A percentile compares a stretch with the other conserved stretches of the same genome.
phyloP scores from a whole-genome alignment of 2,113 vertebrate genomes.

The Dicaeum eximium region DNA sequence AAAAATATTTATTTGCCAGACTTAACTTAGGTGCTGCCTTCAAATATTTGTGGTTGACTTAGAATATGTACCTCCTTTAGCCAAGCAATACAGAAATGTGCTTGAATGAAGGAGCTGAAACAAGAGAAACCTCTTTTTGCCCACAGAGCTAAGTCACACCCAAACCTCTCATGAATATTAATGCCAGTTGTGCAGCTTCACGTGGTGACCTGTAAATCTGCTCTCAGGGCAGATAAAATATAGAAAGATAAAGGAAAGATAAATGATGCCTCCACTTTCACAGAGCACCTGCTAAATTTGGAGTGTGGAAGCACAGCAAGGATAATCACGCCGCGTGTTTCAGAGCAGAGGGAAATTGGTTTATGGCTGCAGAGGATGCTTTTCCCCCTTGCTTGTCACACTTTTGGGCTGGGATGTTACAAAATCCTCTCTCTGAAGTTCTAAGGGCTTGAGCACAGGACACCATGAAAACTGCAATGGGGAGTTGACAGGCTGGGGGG shows the following conservation, averaged over 20 bases:
- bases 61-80: not conserved
- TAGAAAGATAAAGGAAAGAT: too few relatives aligned
- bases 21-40: constrained; percentile 44
- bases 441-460: not conserved
- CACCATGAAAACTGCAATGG: not conserved
- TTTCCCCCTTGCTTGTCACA: not conserved
- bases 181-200: constrained; percentile 45
- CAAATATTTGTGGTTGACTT: constrained; percentile 24
- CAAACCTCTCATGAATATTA: constrained; percentile 52
- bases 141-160: constrained; percentile 47
- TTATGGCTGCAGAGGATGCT: not conserved
- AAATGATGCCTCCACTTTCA: not conserved
- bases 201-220: not conserved
- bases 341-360: not conserved
- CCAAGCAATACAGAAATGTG: not conserved
- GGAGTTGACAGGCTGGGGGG: not conserved
- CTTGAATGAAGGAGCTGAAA: constrained; percentile 25
- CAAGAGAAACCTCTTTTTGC: constrained; percentile 39
- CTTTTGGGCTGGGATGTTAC: not conserved
- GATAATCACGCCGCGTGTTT: not conserved
- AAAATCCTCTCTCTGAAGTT: not conserved
- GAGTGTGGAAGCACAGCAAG: not conserved
- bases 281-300: not conserved
- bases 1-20: constrained; percentile 2
- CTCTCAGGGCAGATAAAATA: too few relatives aligned